Percentiles rank a stretch among this genome's conserved stretches.
Conservation (phyloP, 2,113 vertebrate species). For the Pelmatolapia mariae region DNA sequence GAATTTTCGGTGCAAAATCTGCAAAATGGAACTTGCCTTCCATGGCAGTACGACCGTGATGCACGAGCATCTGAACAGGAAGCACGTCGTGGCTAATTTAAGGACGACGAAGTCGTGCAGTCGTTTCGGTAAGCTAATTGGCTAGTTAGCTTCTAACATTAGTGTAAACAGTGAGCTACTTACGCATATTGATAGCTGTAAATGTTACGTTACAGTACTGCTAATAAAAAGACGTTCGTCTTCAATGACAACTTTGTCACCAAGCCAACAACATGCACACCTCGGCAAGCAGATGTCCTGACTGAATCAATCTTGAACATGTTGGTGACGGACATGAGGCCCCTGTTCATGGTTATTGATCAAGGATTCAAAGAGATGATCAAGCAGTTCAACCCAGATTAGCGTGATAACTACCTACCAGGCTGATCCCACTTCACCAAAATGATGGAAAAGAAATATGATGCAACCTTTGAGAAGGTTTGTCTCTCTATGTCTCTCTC, state of each 20-base stretch:
- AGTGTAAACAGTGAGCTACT: background rate
- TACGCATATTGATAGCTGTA: background rate
- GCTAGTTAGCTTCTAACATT: background rate
- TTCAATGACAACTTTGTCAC: background rate
- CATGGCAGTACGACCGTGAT: background rate
- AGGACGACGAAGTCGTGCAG: background rate
- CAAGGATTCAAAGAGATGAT: background rate
- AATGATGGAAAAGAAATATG: background rate
- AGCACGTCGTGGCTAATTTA: background rate
- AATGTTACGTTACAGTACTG: background rate
- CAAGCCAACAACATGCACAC: background rate
- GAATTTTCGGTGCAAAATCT: background rate
- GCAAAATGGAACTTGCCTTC: background rate
- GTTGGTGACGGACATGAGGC: background rate
- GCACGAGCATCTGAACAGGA: background rate
- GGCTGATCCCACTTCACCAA: background rate
- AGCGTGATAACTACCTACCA: background rate
- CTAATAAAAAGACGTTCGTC: background rate
- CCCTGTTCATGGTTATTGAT: background rate
- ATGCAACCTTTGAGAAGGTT: background rate
- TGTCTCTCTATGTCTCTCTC: background rate
- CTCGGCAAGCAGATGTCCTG: background rate
- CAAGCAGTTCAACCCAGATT: background rate
- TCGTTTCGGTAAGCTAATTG: background rate
- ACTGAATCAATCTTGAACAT: background rate